Evolutionary conservation across 2,888 invertebrate genomes (phyloP).

Genomic region (Nomada ferruginata): DNA sequence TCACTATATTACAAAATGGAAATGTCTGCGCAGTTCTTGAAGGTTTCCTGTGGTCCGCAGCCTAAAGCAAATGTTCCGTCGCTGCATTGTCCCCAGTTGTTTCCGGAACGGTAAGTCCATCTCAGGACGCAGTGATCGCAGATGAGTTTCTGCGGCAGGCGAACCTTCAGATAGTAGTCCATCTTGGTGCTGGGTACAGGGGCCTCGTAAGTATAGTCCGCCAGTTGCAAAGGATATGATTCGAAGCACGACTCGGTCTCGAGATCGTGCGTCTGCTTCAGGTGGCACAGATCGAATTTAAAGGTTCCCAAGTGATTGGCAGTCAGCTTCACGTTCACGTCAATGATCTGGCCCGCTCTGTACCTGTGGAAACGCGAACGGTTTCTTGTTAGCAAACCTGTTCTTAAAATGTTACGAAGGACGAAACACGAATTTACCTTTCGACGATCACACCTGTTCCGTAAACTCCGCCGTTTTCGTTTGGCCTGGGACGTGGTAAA

Average conservation of each 20-base stretch:
- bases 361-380: conserved; percentile 72
- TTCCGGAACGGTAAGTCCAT: conserved; percentile 86
- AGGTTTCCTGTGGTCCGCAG: conserved; percentile 85
- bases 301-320: conserved; percentile 85
- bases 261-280: conserved; percentile 79
- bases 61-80: conserved; percentile 82
- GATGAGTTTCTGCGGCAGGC: conserved; percentile 84
- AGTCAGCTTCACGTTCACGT: conserved; percentile 82
- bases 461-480: conserved; percentile 86
- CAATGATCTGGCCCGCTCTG: conserved; percentile 73
- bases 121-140: conserved; percentile 86
- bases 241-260: conserved; percentile 86
- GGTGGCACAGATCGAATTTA: conserved; percentile 85
- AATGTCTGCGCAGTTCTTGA: conserved; percentile 85
- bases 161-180: conserved; percentile 73
- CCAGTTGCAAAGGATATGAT: conserved; percentile 80
- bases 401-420: background rate
- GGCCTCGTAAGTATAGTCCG: conserved; percentile 73
- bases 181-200: background rate
- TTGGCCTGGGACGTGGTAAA: conserved; percentile 83
- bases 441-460: conserved; percentile 85
- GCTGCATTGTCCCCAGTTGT: conserved; percentile 85
- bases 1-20: conserved; percentile 25
- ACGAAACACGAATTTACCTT: conserved; percentile 73
- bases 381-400: too few relatives aligned